Percentiles rank a stretch among this genome's conserved stretches.
Conservation (phyloP, 2,797 vertebrate species). For the Myotis planiceps region DNA sequence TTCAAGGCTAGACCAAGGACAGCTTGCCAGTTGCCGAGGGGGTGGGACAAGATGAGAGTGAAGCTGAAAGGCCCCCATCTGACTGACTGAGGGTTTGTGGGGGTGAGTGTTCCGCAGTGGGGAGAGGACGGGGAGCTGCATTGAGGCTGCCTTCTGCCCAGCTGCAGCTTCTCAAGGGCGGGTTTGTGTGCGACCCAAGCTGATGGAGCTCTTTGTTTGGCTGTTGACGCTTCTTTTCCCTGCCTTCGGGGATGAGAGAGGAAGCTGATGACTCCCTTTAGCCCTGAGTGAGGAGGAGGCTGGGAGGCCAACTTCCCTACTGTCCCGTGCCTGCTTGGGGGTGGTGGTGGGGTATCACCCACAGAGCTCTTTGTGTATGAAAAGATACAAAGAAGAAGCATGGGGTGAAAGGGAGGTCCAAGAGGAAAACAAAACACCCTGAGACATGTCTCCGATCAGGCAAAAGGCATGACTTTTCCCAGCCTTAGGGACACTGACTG, state of each 20-base stretch:
- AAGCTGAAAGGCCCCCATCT: not conserved
- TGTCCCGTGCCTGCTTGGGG: not conserved
- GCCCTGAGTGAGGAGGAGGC: not conserved
- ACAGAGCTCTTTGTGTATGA: not conserved
- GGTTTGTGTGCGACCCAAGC: not conserved
- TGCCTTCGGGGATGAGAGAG: not conserved
- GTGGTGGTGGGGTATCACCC: not conserved
- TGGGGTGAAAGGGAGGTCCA: not conserved
- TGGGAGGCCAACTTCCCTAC: not conserved
- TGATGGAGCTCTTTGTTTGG: not conserved
- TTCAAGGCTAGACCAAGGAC: not conserved
- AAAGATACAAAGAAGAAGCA: not conserved
- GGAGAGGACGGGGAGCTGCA: not conserved
- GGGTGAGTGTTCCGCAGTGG: not conserved
- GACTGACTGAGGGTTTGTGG: not conserved
- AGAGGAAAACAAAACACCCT: not conserved
- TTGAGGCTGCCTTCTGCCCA: not conserved
- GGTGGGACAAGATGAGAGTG: not conserved
- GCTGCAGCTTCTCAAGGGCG: not conserved
- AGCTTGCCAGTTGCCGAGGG: not conserved
- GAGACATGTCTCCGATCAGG: not conserved
- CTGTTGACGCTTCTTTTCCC: not conserved
- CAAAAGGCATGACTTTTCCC: not conserved
- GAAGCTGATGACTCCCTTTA: constrained; percentile 17
- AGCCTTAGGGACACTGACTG: not conserved